These are phyloP conservation scores for Ceyx margarethae DNA, from an alignment of 2,113 vertebrate species.

Conservation along the genomic window DNA sequence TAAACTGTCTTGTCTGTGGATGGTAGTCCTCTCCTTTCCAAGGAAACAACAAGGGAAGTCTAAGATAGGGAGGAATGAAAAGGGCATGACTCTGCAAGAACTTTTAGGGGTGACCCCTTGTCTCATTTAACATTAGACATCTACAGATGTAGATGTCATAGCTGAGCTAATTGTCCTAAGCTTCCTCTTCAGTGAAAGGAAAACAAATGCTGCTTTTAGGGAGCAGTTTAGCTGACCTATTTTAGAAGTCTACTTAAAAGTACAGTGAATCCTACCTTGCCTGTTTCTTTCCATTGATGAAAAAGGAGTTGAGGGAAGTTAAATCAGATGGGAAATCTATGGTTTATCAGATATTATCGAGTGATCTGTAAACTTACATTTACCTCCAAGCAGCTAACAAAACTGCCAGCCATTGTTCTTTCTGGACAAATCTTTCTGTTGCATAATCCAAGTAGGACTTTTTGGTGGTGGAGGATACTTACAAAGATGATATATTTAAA, in stretches of 20 bases:
- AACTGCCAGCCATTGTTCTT: not conserved
- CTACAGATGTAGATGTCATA: not conserved
- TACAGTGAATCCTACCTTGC: not conserved
- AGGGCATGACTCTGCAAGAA: not conserved
- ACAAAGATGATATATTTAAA: not conserved
- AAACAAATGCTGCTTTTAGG: not conserved
- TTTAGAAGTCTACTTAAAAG: not conserved
- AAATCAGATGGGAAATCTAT: not conserved
- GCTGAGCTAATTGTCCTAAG: not conserved
- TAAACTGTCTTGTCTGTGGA: not conserved
- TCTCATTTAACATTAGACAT: not conserved
- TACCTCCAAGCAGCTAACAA: not conserved
- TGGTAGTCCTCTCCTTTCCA: not conserved
- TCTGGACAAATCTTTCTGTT: not conserved
- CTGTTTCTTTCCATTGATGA: not conserved
- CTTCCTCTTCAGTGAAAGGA: not conserved
- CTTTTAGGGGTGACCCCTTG: not conserved
- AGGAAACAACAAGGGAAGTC: not conserved
- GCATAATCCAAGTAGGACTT: not conserved
- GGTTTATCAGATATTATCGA: not conserved
- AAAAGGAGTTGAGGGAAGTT: not conserved
- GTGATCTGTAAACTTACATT: not conserved
- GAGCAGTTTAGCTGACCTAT: not conserved
- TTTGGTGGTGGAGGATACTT: not conserved
- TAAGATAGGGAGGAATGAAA: not conserved